Evolutionary conservation across 1,140 invertebrate genomes (phyloP).

Genomic region (Drosophila tropicalis): DNA sequence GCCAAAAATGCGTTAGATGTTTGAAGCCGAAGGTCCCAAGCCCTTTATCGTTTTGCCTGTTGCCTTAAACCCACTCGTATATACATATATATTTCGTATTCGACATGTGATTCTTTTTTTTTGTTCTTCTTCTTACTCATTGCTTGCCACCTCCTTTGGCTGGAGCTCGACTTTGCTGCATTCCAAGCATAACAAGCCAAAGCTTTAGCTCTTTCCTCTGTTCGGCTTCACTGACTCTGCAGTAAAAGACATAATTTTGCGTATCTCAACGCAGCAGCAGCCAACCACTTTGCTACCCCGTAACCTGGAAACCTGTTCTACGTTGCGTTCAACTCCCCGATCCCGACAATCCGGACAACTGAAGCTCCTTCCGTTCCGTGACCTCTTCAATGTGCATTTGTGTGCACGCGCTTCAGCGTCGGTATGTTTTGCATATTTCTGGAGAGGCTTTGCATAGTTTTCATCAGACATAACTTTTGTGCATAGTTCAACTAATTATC

Average conservation of each 20-base stretch:
- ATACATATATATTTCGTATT: conserved; percentile 44
- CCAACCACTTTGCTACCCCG: background rate
- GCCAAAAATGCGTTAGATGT: conserved; percentile 13
- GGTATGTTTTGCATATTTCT: conserved; percentile 42
- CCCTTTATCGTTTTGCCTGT: background rate
- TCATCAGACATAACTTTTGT: conserved; percentile 33
- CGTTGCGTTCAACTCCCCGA: no score
- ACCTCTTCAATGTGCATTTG: conserved; percentile 25
- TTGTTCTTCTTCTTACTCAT: background rate
- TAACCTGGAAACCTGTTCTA: no score
- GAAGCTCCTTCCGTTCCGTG: background rate
- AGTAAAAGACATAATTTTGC: conserved; percentile 21
- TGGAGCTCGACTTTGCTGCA: conserved; percentile 15
- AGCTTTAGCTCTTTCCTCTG: background rate
- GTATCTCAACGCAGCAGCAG: background rate
- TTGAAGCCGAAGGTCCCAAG: background rate
- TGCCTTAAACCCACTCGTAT: background rate
- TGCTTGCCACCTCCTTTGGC: background rate
- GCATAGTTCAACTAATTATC: conserved; percentile 47
- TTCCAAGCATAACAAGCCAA: conserved; percentile 38
- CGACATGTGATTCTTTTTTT: conserved; percentile 32
- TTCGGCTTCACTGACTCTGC: conserved; percentile 2
- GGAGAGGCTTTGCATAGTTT: conserved; percentile 41
- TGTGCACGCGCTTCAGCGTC: conserved; percentile 17
- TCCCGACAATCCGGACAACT: background rate